Evolutionary conservation across 2,797 vertebrate genomes (phyloP).

Genomic region (Pantherophis alleghaniensis): DNA sequence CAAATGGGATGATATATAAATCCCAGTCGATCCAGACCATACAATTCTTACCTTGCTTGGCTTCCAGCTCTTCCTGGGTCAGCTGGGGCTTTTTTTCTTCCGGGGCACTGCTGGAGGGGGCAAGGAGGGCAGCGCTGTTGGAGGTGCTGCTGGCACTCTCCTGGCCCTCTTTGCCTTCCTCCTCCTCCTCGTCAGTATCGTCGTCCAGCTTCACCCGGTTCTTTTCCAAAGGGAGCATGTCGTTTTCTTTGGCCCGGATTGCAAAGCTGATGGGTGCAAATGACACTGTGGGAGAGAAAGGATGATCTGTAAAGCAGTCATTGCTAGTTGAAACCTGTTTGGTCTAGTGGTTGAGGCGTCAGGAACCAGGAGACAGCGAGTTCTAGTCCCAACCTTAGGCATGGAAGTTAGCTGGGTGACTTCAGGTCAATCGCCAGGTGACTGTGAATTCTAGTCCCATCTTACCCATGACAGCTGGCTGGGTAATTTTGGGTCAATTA

Average conservation of each 20-base stretch:
- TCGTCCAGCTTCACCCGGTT: constrained; percentile 93
- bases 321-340: not conserved
- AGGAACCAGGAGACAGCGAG: not conserved
- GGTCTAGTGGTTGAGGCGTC: not conserved
- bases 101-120: constrained; percentile 57
- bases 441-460: not conserved
- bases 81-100: constrained; percentile 91
- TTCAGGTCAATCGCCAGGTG: not conserved
- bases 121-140: constrained; percentile 55
- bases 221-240: constrained; percentile 94
- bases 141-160: constrained; percentile 63
- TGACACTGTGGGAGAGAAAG: constrained; percentile 75
- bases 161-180: constrained; percentile 79
- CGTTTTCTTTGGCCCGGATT: constrained; percentile 94
- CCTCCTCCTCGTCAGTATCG: constrained; percentile 91
- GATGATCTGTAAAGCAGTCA: not conserved
- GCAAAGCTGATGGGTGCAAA: constrained; percentile 99
- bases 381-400: not conserved
- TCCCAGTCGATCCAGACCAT: not conserved
- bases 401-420: not conserved
- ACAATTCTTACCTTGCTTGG: constrained; percentile 87
- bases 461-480: not conserved
- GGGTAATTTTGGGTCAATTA: not conserved
- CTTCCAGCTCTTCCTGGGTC: constrained; percentile 91
- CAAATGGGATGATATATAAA: too few relatives aligned